These are phyloP conservation scores for Crax fasciolata DNA, from an alignment of 2,797 vertebrate genomes.

Conservation along the genomic window DNA sequence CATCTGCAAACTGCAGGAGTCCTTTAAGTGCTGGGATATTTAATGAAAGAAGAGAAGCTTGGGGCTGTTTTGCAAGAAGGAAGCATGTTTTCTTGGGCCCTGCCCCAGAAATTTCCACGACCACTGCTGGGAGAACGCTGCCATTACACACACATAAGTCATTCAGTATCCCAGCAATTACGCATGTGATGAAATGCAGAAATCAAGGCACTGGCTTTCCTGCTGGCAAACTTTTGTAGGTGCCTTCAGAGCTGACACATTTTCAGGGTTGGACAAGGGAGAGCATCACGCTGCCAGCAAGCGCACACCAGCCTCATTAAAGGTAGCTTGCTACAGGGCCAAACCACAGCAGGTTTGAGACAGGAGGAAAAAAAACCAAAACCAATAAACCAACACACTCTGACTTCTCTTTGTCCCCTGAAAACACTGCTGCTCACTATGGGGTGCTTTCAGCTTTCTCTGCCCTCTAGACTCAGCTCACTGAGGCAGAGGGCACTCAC, in stretches of 20 bases:
- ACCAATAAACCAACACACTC: background rate
- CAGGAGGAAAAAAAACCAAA: background rate
- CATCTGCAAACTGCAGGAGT: background rate
- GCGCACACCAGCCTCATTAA: rapidly evolving
- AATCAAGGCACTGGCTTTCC: background rate
- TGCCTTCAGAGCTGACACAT: rapidly evolving
- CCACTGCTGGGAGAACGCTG: background rate
- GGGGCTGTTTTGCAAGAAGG: background rate
- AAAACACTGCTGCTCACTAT: background rate
- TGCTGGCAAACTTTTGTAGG: background rate
- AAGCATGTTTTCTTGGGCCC: background rate
- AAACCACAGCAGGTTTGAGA: background rate
- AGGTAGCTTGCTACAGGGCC: rapidly evolving
- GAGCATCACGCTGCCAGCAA: background rate
- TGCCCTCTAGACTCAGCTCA: background rate
- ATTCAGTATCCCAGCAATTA: background rate
- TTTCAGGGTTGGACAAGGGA: background rate
- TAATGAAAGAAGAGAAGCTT: background rate
- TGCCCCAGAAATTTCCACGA: rapidly evolving
- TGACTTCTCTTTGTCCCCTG: background rate
- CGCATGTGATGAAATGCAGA: background rate
- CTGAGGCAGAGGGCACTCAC: rapidly evolving
- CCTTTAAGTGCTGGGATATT: background rate
- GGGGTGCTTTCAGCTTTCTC: background rate
- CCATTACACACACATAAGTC: rapidly evolving